Percentiles rank a stretch among this genome's conserved stretches.
phyloP scores from a whole-genome alignment of 2,797 vertebrate genomes.

The Fundulus diaphanus region DNA sequence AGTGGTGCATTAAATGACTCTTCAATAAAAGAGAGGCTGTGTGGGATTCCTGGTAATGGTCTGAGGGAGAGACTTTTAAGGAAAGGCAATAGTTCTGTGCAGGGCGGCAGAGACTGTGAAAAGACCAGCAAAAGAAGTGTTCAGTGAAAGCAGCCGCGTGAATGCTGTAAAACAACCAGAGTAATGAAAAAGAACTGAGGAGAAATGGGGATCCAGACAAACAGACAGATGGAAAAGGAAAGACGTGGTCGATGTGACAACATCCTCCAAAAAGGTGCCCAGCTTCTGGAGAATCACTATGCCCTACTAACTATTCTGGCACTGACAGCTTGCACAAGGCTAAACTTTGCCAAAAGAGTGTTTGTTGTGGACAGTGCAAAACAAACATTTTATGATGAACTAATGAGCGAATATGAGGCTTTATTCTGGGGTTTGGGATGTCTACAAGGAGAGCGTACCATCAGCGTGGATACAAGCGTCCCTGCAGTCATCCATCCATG shows the following conservation, averaged over 20 bases:
- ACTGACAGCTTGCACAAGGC: too few relatives aligned
- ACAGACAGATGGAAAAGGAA: not conserved
- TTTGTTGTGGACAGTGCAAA: too few relatives aligned
- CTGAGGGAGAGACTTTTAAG: not conserved
- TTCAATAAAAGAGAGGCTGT: too few relatives aligned
- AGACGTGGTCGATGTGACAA: constrained; percentile 10
- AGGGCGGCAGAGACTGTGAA: not conserved
- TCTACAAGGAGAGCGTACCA: too few relatives aligned
- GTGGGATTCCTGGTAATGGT: constrained; percentile 4
- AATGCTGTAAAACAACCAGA: not conserved
- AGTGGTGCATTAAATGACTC: constrained; percentile 9
- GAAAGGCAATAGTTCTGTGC: not conserved
- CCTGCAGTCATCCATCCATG: too few relatives aligned
- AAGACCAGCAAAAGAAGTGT: constrained; percentile 8
- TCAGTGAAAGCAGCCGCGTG: not conserved
- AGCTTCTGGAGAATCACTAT: not conserved
- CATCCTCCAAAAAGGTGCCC: constrained; percentile 4
- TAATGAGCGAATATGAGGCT: too few relatives aligned
- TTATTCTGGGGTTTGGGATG: too few relatives aligned
- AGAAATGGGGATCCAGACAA: not conserved
- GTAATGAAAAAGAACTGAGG: not conserved
- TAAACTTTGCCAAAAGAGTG: too few relatives aligned
- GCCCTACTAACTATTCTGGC: too few relatives aligned
- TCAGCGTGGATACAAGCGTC: too few relatives aligned
- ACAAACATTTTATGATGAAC: too few relatives aligned